These are phyloP conservation scores for Cordilura impudica DNA, from an alignment of 2,888 invertebrate genomes.

Conservation along the genomic window DNA sequence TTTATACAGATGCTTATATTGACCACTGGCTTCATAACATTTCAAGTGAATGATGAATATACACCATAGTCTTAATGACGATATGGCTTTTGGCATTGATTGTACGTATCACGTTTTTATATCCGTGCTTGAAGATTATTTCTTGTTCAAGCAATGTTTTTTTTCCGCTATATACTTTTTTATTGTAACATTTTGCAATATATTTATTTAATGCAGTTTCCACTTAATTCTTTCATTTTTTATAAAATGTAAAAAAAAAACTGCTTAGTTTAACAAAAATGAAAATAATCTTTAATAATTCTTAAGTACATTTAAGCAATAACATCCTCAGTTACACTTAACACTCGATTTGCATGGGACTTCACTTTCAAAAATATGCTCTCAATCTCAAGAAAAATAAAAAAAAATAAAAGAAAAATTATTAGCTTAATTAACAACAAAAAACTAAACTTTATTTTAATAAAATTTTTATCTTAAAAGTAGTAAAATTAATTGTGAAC, in stretches of 20 bases:
- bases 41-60: conserved; percentile 3
- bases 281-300: conserved; percentile 22
- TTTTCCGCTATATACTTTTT: neutral
- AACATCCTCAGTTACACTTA: conserved; percentile 9
- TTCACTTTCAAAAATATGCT: no score
- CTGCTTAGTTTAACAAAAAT: conserved; percentile 31
- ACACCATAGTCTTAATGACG: conserved; percentile 19
- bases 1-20: conserved; percentile 11
- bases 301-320: conserved; percentile 19
- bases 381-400: no score
- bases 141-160: conserved; percentile 15
- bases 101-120: conserved; percentile 59
- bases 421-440: no score
- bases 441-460: no score
- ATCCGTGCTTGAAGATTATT: conserved; percentile 42
- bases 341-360: neutral
- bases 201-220: conserved; percentile 45
- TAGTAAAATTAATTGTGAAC: no score
- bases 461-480: no score
- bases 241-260: conserved; percentile 6
- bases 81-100: conserved; percentile 59
- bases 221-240: neutral
- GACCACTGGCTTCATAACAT: neutral
- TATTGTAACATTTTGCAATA: conserved; percentile 19
- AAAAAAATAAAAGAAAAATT: no score